A percentile compares a stretch with the other conserved stretches of the same genome.
These are phyloP conservation scores for Strigops habroptila DNA, from an alignment of 2,113 vertebrate genomes.

Conservation along the genomic window DNA sequence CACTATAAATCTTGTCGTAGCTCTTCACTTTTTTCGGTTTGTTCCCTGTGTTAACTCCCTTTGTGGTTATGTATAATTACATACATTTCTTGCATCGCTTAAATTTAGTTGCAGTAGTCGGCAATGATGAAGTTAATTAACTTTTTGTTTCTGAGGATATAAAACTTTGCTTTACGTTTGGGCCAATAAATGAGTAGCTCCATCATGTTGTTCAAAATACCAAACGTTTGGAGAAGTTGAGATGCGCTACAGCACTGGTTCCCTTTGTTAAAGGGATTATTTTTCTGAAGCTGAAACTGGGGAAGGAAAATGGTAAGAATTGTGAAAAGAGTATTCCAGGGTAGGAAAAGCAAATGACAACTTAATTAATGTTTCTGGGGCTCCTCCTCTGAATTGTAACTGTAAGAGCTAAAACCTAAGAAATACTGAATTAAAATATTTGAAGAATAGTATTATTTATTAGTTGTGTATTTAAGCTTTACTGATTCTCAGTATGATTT, in stretches of 20 bases:
- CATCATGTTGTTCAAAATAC: neutral
- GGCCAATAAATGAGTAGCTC: neutral
- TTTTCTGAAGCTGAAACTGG: neutral
- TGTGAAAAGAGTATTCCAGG: neutral
- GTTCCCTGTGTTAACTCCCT: neutral
- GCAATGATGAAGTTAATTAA: neutral
- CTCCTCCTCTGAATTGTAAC: neutral
- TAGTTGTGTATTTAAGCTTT: neutral
- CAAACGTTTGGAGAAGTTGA: neutral
- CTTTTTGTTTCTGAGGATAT: neutral
- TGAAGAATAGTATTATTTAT: neutral
- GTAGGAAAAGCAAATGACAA: neutral
- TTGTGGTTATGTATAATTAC: neutral
- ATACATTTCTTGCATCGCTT: neutral
- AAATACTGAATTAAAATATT: neutral
- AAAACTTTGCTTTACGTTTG: neutral
- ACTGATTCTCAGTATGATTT: neutral
- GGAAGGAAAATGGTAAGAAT: neutral
- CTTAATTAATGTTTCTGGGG: neutral
- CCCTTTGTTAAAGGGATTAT: neutral
- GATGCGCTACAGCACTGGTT: neutral
- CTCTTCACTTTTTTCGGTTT: neutral
- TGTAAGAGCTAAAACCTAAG: neutral
- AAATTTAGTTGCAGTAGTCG: neutral
- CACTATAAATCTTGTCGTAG: neutral